Percentiles rank a stretch among this genome's conserved stretches.
These are phyloP conservation scores for Calephelis nemesis DNA, from an alignment of 1,140 invertebrate species.

Conservation along the genomic window DNA sequence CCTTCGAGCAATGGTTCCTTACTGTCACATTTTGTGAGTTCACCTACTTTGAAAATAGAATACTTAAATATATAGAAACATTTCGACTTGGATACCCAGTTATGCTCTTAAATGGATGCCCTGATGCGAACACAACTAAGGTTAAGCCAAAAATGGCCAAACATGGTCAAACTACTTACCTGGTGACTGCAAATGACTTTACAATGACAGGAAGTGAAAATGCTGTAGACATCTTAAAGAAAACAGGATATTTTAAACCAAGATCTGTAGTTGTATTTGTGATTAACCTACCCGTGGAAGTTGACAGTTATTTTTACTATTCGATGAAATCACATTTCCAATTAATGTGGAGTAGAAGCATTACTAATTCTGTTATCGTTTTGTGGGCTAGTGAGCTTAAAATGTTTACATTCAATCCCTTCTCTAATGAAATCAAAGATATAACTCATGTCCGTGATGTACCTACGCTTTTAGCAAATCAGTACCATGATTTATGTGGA, in stretches of 20 bases:
- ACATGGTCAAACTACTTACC: conserved; percentile 63
- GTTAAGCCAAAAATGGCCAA: conserved; percentile 56
- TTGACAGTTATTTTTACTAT: conserved; percentile 58
- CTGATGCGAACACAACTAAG: conserved; percentile 47
- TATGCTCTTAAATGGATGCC: conserved; percentile 61
- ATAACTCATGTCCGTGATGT: conserved; percentile 53
- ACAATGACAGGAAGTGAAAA: conserved; percentile 52
- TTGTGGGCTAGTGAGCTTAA: conserved; percentile 45
- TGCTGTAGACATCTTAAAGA: conserved; percentile 51
- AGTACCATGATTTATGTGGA: conserved; percentile 58
- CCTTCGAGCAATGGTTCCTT: conserved; percentile 67
- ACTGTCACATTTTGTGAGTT: conserved; percentile 70
- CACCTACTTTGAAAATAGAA: conserved; percentile 68
- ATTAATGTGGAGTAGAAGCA: conserved; percentile 55
- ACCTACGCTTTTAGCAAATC: conserved; percentile 37
- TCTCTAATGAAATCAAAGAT: conserved; percentile 53
- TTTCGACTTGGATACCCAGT: conserved; percentile 60
- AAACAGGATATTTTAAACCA: conserved; percentile 67
- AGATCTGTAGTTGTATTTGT: conserved; percentile 65
- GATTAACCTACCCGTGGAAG: conserved; percentile 49
- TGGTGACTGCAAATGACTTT: conserved; percentile 57
- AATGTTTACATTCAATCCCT: conserved; percentile 64
- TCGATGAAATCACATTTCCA: conserved; percentile 57
- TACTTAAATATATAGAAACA: conserved; percentile 65
- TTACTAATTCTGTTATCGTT: conserved; percentile 65